Conservation (phyloP, 2,797 vertebrate species). For the Siniperca undulata region DNA sequence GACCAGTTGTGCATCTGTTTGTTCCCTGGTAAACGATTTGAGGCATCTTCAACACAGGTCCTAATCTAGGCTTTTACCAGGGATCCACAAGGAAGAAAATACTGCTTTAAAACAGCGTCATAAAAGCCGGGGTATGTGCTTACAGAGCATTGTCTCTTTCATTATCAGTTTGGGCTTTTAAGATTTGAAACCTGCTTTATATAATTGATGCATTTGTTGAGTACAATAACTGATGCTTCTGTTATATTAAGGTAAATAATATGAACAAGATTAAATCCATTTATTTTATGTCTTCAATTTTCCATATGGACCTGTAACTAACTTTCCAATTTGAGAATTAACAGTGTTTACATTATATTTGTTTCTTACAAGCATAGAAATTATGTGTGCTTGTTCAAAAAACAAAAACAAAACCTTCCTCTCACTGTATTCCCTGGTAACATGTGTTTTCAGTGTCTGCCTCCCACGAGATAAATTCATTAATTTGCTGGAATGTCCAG, state of each 20-base stretch:
- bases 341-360: neutral
- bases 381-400: constrained; percentile 10
- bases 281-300: neutral
- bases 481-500: constrained; percentile 72
- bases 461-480: constrained; percentile 75
- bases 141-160: neutral
- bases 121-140: constrained; percentile 61
- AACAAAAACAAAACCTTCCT: constrained; percentile 3
- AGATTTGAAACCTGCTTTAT: neutral
- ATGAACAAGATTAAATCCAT: neutral
- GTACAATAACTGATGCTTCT: neutral
- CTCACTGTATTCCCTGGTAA: constrained; percentile 45
- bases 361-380: neutral
- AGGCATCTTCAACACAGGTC: constrained; percentile 33
- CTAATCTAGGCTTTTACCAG: constrained; percentile 6
- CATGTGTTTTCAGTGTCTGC: constrained; percentile 74
- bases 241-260: neutral
- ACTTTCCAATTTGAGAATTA: neutral
- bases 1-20: constrained; percentile 38
- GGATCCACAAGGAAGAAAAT: constrained; percentile 22
- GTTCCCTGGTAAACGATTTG: constrained; percentile 20
- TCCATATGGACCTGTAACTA: neutral
- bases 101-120: neutral
- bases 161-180: neutral
- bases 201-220: neutral